Conservation (phyloP, 2,797 vertebrate species). For the Rousettus madagascariensis region DNA sequence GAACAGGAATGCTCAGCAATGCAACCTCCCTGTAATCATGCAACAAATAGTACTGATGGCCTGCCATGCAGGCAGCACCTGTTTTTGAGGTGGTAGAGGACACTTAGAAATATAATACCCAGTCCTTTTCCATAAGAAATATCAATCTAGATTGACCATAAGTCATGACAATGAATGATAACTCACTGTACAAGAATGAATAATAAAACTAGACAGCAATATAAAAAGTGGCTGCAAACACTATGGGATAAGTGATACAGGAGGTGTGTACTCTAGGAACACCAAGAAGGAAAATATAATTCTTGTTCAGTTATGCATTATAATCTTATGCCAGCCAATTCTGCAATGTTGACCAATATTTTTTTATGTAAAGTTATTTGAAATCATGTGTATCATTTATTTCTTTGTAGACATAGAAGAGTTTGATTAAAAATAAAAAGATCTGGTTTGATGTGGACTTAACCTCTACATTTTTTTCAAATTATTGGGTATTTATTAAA, state of each 20-base stretch:
- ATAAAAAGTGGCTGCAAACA: conserved; percentile 28
- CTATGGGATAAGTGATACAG: conserved; percentile 15
- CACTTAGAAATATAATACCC: conserved; percentile 36
- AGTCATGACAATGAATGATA: conserved; percentile 30
- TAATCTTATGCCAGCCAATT: neutral
- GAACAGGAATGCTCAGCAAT: neutral
- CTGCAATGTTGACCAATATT: neutral
- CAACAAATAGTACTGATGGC: neutral
- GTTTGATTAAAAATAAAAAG: neutral
- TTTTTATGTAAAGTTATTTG: neutral
- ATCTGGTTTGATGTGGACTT: neutral
- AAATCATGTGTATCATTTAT: neutral
- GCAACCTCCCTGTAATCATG: neutral
- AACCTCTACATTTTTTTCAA: neutral
- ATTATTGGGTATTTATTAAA: neutral
- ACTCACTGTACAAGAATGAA: conserved; percentile 31
- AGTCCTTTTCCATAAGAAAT: conserved; percentile 37
- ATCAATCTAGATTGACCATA: conserved; percentile 29
- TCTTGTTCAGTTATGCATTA: neutral
- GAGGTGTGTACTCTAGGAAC: neutral
- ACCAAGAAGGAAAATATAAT: conserved; percentile 42
- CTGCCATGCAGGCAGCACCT: neutral
- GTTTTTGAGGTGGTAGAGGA: neutral
- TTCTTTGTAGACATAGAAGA: neutral
- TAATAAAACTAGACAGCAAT: conserved; percentile 53